These are phyloP conservation scores for Gymnogyps californianus DNA, from an alignment of 2,113 vertebrate species.

Conservation along the genomic window DNA sequence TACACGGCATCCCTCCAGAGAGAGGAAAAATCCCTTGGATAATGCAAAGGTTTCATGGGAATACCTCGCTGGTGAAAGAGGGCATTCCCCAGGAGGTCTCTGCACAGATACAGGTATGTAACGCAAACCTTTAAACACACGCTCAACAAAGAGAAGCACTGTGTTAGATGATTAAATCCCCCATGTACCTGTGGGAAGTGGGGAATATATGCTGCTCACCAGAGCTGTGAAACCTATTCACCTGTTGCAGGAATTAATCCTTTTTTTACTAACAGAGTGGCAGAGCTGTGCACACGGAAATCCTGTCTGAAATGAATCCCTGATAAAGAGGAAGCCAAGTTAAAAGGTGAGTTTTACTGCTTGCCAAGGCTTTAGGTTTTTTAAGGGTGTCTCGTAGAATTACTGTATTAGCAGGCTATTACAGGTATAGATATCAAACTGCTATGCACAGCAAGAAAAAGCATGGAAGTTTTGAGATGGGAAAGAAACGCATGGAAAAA, in stretches of 20 bases:
- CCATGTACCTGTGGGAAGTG: not conserved
- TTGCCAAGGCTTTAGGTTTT: not conserved
- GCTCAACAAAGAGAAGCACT: not conserved
- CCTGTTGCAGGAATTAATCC: constrained; percentile 39
- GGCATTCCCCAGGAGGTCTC: not conserved
- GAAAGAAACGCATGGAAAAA: not conserved
- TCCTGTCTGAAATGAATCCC: constrained; percentile 40
- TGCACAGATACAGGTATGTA: not conserved
- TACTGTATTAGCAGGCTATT: not conserved
- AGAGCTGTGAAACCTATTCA: not conserved
- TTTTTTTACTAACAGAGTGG: not conserved
- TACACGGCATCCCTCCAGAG: not conserved
- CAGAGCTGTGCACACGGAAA: constrained; percentile 3
- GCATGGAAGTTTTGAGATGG: not conserved
- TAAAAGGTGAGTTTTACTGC: constrained; percentile 36
- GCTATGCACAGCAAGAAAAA: constrained; percentile 1
- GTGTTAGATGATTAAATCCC: not conserved
- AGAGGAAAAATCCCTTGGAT: not conserved
- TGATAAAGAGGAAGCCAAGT: not conserved
- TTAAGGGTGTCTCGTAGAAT: constrained; percentile 20
- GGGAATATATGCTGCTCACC: not conserved
- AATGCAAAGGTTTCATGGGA: not conserved
- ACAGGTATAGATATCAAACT: not conserved
- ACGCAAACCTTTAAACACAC: not conserved
- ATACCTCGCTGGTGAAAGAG: not conserved